Percentiles rank a stretch among this genome's conserved stretches.
Evolutionary conservation across 2,888 invertebrate species (phyloP).

Genomic region (Rhorus exstirpatorius): DNA sequence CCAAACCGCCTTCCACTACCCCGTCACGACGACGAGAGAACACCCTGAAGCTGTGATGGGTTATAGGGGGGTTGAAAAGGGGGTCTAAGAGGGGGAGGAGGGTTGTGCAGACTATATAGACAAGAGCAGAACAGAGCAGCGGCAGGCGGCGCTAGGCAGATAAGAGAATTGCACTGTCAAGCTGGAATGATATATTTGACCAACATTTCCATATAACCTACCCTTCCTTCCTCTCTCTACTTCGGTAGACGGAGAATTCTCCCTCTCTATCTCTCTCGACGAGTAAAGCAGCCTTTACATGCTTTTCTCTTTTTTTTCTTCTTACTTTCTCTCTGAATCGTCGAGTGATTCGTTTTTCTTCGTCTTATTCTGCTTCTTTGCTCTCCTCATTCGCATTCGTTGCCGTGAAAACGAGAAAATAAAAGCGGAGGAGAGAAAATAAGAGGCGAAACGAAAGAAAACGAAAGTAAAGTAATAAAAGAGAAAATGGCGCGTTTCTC

Average conservation of each 20-base stretch:
- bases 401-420: conserved; percentile 72
- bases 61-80: conserved; percentile 81
- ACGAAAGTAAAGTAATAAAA: conserved; percentile 54
- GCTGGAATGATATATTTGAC: conserved; percentile 96
- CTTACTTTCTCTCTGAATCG: conserved; percentile 69
- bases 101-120: conserved; percentile 42
- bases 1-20: conserved; percentile 71
- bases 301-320: conserved; percentile 66
- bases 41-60: conserved; percentile 80
- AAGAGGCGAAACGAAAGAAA: conserved; percentile 27
- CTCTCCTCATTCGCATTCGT: conserved; percentile 70
- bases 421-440: conserved; percentile 71
- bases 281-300: conserved; percentile 17
- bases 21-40: conserved; percentile 68
- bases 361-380: conserved; percentile 34
- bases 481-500: conserved; percentile 64
- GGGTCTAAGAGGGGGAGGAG: conserved; percentile 24
- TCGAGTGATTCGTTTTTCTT: conserved; percentile 46
- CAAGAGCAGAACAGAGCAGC: conserved; percentile 72
- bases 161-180: conserved; percentile 96
- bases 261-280: conserved; percentile 69
- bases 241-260: conserved; percentile 55
- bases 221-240: conserved; percentile 31
- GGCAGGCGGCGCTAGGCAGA: conserved; percentile 89
- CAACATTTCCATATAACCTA: conserved; percentile 93